Conservation (phyloP, 2,888 invertebrate species). For the Scaptomyza caliginosa region DNA sequence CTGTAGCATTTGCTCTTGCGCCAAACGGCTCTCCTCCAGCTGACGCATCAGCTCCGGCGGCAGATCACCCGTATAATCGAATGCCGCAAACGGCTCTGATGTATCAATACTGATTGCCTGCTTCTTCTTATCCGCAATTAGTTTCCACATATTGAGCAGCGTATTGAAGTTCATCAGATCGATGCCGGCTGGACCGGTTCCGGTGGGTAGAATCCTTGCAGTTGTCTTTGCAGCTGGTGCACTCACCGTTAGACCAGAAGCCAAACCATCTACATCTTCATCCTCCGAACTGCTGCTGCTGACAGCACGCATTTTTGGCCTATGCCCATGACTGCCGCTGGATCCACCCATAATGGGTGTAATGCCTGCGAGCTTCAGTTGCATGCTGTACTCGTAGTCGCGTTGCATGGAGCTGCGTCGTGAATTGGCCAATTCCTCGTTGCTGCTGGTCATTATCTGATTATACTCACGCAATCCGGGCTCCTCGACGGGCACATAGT, state of each 20-base stretch:
- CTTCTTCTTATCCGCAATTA: slow-evolving; percentile 77
- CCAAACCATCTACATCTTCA: not conserved
- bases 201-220: slow-evolving; percentile 2
- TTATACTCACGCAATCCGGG: slow-evolving; percentile 89
- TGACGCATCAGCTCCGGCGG: slow-evolving; percentile 64
- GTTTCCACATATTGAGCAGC: slow-evolving; percentile 77
- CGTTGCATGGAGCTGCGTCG: slow-evolving; percentile 76
- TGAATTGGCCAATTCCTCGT: slow-evolving; percentile 69
- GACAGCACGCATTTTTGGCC: slow-evolving; percentile 75
- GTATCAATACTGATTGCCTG: slow-evolving; percentile 41
- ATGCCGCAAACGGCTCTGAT: slow-evolving; percentile 51
- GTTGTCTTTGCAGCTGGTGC: not conserved
- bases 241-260: not conserved
- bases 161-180: slow-evolving; percentile 65
- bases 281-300: slow-evolving; percentile 81
- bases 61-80: slow-evolving; percentile 63
- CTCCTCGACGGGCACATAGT: slow-evolving; percentile 96
- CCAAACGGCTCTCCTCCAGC: slow-evolving; percentile 47
- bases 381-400: slow-evolving; percentile 72
- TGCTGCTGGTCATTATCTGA: slow-evolving; percentile 74
- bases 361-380: slow-evolving; percentile 66
- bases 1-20: slow-evolving; percentile 30
- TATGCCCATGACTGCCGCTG: slow-evolving; percentile 35
- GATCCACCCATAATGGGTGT: slow-evolving; percentile 66
- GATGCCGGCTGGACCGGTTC: slow-evolving; percentile 33